These are phyloP conservation scores for Polydesmus complanatus DNA, from an alignment of 2,888 invertebrate genomes.

Conservation along the genomic window DNA sequence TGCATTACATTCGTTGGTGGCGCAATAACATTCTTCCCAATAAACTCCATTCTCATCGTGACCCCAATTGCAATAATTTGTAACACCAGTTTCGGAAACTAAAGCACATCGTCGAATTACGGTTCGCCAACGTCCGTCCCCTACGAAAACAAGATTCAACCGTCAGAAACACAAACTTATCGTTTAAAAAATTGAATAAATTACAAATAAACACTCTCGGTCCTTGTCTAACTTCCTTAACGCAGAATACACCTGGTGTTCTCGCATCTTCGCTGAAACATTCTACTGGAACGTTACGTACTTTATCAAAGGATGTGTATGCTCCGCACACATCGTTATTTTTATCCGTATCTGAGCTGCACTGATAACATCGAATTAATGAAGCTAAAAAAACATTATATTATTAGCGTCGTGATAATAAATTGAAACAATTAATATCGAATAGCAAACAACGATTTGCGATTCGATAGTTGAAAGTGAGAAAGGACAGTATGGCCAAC, in stretches of 20 bases:
- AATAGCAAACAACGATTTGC: too few species aligned
- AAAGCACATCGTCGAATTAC: conserved; percentile 80
- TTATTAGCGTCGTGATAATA: too few species aligned
- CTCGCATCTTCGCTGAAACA: conserved; percentile 88
- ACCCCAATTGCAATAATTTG: conserved; percentile 93
- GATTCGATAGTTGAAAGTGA: not conserved
- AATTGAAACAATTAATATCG: too few species aligned
- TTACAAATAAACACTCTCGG: conserved; percentile 88
- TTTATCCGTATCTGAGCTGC: conserved; percentile 72
- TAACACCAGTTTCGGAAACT: conserved; percentile 77
- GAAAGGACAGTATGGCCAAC: not conserved
- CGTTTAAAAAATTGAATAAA: conserved; percentile 39
- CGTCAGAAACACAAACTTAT: conserved; percentile 15
- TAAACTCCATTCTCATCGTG: conserved; percentile 82
- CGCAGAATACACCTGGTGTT: conserved; percentile 90
- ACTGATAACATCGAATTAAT: conserved; percentile 82
- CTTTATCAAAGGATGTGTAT: conserved; percentile 66
- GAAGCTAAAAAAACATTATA: conserved; percentile 42
- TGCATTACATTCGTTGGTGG: conserved; percentile 72
- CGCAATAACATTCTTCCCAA: conserved; percentile 94
- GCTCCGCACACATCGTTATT: conserved; percentile 81
- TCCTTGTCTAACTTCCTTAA: conserved; percentile 86
- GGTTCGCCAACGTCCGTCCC: conserved; percentile 89
- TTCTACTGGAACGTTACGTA: conserved; percentile 76
- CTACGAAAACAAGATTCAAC: conserved; percentile 39